Conservation (phyloP, 2,888 invertebrate species). For the Hydriomena furcata region DNA sequence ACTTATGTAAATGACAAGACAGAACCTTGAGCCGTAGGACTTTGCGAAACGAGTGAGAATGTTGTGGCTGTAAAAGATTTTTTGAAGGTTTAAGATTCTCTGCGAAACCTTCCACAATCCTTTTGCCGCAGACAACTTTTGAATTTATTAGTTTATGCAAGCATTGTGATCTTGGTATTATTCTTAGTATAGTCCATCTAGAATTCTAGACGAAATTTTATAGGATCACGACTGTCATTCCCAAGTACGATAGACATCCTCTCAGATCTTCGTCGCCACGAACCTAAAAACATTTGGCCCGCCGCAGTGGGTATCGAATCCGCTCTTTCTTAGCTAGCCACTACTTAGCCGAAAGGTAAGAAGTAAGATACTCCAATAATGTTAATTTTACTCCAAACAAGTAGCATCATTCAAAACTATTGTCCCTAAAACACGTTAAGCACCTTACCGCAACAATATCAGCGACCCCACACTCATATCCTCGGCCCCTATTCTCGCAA, state of each 20-base stretch:
- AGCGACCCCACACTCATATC: not conserved
- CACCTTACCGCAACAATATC: conserved; percentile 3
- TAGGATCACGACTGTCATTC: too few relatives aligned
- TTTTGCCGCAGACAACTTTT: too few relatives aligned
- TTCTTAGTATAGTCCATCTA: too few relatives aligned
- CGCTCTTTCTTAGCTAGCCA: too few relatives aligned
- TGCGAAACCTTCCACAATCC: not conserved
- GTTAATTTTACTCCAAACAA: not conserved
- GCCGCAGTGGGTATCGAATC: too few relatives aligned
- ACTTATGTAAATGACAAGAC: conserved; percentile 27
- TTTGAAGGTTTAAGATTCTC: not conserved
- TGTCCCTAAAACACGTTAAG: conserved; percentile 10
- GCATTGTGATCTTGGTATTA: too few relatives aligned
- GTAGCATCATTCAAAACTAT: conserved; percentile 13
- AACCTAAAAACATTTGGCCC: too few relatives aligned
- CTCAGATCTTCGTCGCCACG: too few relatives aligned
- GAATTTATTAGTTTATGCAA: too few relatives aligned
- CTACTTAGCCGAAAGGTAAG: too few relatives aligned
- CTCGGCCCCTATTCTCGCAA: not conserved
- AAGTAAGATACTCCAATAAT: not conserved
- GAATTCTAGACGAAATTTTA: too few relatives aligned
- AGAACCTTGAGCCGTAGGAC: conserved; percentile 15
- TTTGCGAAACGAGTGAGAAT: conserved; percentile 5
- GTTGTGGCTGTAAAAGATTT: conserved; percentile 2
- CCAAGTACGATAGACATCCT: too few relatives aligned